These are phyloP conservation scores for Coptodon rendalli DNA, from an alignment of 2,113 vertebrate species.

Conservation along the genomic window DNA sequence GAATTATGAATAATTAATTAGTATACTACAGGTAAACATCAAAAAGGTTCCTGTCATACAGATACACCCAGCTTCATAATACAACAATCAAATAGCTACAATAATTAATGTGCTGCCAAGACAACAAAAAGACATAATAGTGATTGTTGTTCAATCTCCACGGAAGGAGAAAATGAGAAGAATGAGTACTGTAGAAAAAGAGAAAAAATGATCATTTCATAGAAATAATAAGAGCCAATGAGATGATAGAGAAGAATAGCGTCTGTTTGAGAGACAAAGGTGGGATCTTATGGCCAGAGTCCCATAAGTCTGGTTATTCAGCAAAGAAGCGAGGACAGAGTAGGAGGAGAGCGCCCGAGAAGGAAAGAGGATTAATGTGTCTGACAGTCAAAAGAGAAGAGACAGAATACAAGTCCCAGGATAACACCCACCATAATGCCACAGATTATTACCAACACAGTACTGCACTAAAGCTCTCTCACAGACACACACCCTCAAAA, in stretches of 20 bases:
- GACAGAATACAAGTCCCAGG: constrained; percentile 7
- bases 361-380: constrained; percentile 42
- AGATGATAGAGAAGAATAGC: background rate
- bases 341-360: background rate
- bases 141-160: background rate
- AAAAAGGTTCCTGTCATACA: constrained; percentile 4
- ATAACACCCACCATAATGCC: constrained; percentile 13
- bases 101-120: background rate
- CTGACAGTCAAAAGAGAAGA: constrained; percentile 36
- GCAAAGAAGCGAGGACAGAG: background rate
- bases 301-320: background rate
- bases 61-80: background rate
- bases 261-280: background rate
- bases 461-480: background rate
- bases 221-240: background rate
- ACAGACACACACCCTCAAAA: background rate
- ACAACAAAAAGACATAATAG: constrained; percentile 3
- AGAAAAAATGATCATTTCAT: background rate
- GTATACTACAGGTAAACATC: constrained; percentile 26
- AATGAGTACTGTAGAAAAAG: background rate
- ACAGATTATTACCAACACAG: constrained; percentile 18
- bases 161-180: background rate
- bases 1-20: constrained; percentile 45
- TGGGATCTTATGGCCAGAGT: background rate
- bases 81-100: background rate